A percentile compares a stretch with the other conserved stretches of the same genome.
Evolutionary conservation across 1,140 invertebrate species (phyloP).

Genomic region (Heliconius hermathena): DNA sequence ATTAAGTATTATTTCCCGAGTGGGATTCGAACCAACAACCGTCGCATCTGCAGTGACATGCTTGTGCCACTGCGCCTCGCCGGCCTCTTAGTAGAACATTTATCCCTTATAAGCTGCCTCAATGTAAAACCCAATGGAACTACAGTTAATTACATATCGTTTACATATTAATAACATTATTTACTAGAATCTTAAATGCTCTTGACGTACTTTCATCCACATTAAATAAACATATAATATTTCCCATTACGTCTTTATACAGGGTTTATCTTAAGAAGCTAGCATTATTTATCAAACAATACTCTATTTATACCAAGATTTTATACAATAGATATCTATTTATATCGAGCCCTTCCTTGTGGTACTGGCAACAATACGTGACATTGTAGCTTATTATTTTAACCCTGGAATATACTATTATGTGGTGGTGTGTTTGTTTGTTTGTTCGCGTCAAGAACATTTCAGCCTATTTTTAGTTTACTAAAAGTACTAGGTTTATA

Average conservation of each 20-base stretch:
- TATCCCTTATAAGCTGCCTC: no score
- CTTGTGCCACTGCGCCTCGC: no score
- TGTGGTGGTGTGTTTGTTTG: not conserved
- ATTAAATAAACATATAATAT: not conserved
- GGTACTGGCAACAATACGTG: not conserved
- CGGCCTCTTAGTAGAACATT: no score
- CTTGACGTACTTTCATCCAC: not conserved
- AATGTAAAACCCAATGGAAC: no score
- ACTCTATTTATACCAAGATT: not conserved
- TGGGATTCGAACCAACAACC: no score
- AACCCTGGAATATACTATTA: not conserved
- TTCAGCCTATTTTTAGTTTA: not conserved
- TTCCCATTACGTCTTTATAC: not conserved
- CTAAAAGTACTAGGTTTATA: no score
- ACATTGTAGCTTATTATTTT: slow-evolving; percentile 11
- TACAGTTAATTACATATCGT: no score
- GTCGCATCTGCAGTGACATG: no score
- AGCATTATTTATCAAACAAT: slow-evolving; percentile 5
- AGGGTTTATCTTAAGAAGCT: not conserved
- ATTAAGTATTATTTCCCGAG: no score
- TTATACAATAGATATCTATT: not conserved
- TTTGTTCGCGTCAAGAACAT: not conserved
- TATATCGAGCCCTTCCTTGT: not conserved
- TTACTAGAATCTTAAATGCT: not conserved
- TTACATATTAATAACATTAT: no score